These are phyloP conservation scores for Embidobia sp. DNA, from an alignment of 2,888 invertebrate genomes.

Conservation along the genomic window DNA sequence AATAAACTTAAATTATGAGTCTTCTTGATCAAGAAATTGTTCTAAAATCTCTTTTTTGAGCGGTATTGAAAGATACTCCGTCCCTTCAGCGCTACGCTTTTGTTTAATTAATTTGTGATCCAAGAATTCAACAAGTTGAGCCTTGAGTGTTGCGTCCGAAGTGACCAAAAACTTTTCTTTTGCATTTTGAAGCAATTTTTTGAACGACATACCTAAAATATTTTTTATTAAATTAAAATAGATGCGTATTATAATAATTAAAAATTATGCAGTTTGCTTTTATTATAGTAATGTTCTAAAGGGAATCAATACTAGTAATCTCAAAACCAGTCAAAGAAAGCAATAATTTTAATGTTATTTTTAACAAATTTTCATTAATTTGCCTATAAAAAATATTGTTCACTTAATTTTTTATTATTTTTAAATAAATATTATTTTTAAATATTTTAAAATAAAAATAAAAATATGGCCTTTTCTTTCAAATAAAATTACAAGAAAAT, in stretches of 20 bases:
- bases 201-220: conserved; percentile 90
- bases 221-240: conserved; percentile 26
- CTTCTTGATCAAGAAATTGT: conserved; percentile 89
- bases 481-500: conserved; percentile 19
- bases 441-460: no score
- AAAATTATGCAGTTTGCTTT: no score
- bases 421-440: no score
- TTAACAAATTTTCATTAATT: no score
- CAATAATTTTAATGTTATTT: no score
- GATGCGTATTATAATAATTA: no score
- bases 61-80: conserved; percentile 91
- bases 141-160: conserved; percentile 93
- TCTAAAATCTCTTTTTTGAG: conserved; percentile 88
- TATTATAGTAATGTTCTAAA: no score
- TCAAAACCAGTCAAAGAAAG: no score
- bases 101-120: conserved; percentile 96
- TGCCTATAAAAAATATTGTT: no score
- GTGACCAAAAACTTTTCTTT: conserved; percentile 96
- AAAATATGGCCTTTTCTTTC: no score
- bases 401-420: no score
- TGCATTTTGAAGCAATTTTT: conserved; percentile 91
- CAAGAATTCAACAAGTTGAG: conserved; percentile 96
- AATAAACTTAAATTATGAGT: background rate
- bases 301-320: no score
- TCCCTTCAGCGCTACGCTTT: conserved; percentile 90